Percentiles rank a stretch among this genome's conserved stretches.
These are phyloP conservation scores for Yponomeuta malinellus DNA, from an alignment of 2,888 invertebrate genomes.

Conservation along the genomic window DNA sequence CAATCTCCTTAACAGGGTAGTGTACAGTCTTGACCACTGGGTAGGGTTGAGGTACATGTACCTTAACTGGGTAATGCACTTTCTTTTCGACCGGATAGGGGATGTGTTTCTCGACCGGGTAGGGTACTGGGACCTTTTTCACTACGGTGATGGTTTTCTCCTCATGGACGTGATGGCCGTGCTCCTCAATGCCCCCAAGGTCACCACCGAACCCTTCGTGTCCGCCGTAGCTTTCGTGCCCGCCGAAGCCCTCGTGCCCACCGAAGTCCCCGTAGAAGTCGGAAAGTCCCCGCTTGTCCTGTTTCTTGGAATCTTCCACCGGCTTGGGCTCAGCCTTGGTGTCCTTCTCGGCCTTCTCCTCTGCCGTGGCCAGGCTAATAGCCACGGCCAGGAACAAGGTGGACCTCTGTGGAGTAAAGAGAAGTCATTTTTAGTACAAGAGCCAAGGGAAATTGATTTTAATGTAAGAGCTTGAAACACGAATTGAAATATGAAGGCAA, in stretches of 20 bases:
- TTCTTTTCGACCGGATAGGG: constrained; percentile 81
- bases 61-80: constrained; percentile 80
- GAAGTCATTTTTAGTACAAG: constrained; percentile 21
- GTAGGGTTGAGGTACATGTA: constrained; percentile 82
- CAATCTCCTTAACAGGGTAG: constrained; percentile 78
- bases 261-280: constrained; percentile 65
- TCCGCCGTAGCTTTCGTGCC: constrained; percentile 30
- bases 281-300: constrained; percentile 74
- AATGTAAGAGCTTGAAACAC: too few relatives aligned
- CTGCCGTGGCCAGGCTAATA: constrained; percentile 73
- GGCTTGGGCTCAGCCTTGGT: constrained; percentile 58
- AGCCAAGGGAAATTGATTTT: background rate
- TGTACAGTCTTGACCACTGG: constrained; percentile 82
- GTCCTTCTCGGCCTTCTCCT: constrained; percentile 67
- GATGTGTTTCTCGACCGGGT: constrained; percentile 82
- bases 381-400: constrained; percentile 72
- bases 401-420: constrained; percentile 51
- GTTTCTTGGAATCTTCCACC: constrained; percentile 67
- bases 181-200: constrained; percentile 31
- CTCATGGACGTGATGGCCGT: constrained; percentile 59
- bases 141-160: constrained; percentile 80
- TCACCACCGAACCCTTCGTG: constrained; percentile 28
- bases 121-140: constrained; percentile 83
- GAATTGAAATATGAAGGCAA: too few relatives aligned
- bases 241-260: constrained; percentile 35